These are phyloP conservation scores for Zygothrica quintamaculata DNA, from an alignment of 2,888 invertebrate genomes.

Conservation along the genomic window DNA sequence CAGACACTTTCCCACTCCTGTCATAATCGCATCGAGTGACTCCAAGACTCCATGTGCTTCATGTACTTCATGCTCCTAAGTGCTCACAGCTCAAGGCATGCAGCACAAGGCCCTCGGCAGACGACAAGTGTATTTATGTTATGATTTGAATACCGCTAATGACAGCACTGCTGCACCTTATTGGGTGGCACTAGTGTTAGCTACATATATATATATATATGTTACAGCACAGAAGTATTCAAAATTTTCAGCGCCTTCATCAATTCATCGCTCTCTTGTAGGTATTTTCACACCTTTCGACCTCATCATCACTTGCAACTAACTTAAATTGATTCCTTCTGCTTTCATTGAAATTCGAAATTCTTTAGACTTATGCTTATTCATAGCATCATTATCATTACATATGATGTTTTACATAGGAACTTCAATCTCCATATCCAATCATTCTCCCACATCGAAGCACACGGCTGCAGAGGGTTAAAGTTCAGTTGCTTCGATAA, in stretches of 20 bases:
- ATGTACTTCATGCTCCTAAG: conserved; percentile 14
- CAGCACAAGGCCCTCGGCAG: conserved; percentile 54
- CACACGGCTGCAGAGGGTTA: conserved; percentile 5
- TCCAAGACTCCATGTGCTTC: no score
- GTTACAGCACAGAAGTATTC: conserved; percentile 5
- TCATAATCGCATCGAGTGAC: conserved; percentile 49
- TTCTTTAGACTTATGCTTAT: conserved; percentile 1
- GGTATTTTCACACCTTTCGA: conserved; percentile 75
- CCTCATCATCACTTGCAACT: conserved; percentile 59
- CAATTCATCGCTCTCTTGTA: conserved; percentile 62
- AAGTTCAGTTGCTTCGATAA: conserved; percentile 39
- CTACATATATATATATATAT: background rate
- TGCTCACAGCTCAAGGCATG: conserved; percentile 23
- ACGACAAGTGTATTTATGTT: conserved; percentile 83
- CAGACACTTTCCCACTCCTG: conserved; percentile 25
- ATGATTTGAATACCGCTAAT: conserved; percentile 82
- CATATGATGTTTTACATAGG: conserved; percentile 36
- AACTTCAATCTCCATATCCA: background rate
- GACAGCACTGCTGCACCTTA: conserved; percentile 56
- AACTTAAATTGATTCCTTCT: conserved; percentile 58
- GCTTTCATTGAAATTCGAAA: conserved; percentile 13
- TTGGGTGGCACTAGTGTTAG: conserved; percentile 34
- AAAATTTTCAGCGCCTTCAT: conserved; percentile 59
- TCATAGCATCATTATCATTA: conserved; percentile 35
- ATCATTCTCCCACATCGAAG: background rate